phyloP scores from a whole-genome alignment of 2,113 vertebrate genomes.

The Chascanopsetta lugubris region DNA sequence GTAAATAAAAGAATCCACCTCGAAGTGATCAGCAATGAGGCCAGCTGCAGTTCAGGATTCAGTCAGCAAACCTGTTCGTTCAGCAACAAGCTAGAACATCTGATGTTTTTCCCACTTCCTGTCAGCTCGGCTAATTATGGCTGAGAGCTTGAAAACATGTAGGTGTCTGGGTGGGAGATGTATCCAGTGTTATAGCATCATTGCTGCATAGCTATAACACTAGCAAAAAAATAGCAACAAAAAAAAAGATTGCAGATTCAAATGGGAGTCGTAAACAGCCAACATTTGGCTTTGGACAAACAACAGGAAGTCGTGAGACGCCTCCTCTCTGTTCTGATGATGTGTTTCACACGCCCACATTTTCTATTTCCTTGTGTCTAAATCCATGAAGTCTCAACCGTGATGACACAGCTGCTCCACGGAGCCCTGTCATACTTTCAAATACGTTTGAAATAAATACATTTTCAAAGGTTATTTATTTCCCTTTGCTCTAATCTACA shows the following conservation, averaged over 20 bases:
- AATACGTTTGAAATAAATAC: not conserved
- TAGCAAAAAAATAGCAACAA: not conserved
- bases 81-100: not conserved
- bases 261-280: too few relatives aligned
- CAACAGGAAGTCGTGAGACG: not conserved
- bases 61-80: not conserved
- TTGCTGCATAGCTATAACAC: not conserved
- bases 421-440: too few relatives aligned
- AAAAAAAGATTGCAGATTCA: too few relatives aligned
- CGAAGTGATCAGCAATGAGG: slow-evolving; percentile 4
- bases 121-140: not conserved
- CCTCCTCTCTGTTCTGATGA: not conserved
- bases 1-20: not conserved
- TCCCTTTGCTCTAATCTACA: slow-evolving; percentile 9
- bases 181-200: slow-evolving; percentile 5
- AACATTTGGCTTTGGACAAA: slow-evolving; percentile 41
- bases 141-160: not conserved
- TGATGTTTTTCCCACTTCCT: not conserved
- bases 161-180: not conserved
- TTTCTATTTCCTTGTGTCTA: slow-evolving; percentile 17
- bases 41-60: not conserved
- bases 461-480: slow-evolving; percentile 14
- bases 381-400: slow-evolving; percentile 12
- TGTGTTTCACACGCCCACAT: not conserved
- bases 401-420: slow-evolving; percentile 8